phyloP scores from a whole-genome alignment of 2,888 invertebrate genomes.

The Caenorhabditis zanzibari region DNA sequence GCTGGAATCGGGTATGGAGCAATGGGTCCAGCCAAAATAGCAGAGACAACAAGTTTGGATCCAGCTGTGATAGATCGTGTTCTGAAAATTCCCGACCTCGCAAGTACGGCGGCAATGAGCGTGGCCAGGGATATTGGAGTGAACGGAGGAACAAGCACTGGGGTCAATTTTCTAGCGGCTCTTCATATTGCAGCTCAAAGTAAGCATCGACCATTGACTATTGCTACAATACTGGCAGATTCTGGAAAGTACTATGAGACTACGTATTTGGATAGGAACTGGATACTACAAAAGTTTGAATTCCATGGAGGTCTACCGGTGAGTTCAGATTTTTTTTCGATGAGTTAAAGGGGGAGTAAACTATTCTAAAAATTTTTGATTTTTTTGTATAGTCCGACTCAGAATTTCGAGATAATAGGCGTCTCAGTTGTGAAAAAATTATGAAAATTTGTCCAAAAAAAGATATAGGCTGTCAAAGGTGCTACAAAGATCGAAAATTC shows the following conservation, averaged over 20 bases:
- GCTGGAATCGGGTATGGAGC: slow-evolving; percentile 71
- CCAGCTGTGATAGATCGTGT: slow-evolving; percentile 76
- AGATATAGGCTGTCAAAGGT: too few species aligned
- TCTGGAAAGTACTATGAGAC: slow-evolving; percentile 68
- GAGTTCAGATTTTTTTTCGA: too few species aligned
- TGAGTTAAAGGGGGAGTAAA: too few species aligned
- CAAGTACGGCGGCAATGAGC: slow-evolving; percentile 78
- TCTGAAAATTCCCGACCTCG: slow-evolving; percentile 78
- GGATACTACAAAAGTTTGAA: slow-evolving; percentile 72
- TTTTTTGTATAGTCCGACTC: too few species aligned
- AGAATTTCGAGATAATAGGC: too few species aligned
- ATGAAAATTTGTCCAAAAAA: too few species aligned
- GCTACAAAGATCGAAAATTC: too few species aligned
- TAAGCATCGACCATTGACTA: slow-evolving; percentile 15
- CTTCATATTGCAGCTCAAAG: slow-evolving; percentile 68
- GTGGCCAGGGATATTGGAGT: slow-evolving; percentile 65
- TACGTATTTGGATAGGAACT: slow-evolving; percentile 72
- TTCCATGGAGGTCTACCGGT: slow-evolving; percentile 74
- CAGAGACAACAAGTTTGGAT: slow-evolving; percentile 74
- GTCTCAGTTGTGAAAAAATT: too few species aligned
- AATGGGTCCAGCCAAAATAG: slow-evolving; percentile 65
- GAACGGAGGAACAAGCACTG: slow-evolving; percentile 74
- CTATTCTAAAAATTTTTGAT: too few species aligned
- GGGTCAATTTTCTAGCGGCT: slow-evolving; percentile 76
- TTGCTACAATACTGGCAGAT: slow-evolving; percentile 74